Evolutionary conservation across 2,113 vertebrate species (phyloP).

Genomic region (Mandrillus leucophaeus): DNA sequence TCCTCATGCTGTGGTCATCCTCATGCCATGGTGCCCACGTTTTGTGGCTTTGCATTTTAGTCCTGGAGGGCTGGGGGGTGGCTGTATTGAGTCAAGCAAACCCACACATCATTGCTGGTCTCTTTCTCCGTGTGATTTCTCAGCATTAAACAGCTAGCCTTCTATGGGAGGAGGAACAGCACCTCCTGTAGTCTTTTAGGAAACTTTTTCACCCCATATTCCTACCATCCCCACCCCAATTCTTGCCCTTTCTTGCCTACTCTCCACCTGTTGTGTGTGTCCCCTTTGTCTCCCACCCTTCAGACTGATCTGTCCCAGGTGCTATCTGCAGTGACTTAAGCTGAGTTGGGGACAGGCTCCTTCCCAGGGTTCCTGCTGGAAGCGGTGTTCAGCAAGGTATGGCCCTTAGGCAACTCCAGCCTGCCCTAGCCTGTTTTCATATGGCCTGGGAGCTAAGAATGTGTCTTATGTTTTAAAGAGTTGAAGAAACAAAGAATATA

Average conservation of each 20-base stretch:
- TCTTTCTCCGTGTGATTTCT: background rate
- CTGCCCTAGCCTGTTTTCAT: background rate
- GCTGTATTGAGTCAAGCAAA: background rate
- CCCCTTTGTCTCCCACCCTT: background rate
- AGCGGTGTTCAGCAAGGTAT: background rate
- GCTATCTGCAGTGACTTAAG: background rate
- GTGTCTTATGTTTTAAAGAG: background rate
- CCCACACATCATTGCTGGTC: background rate
- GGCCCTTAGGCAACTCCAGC: background rate
- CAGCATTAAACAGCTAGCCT: background rate
- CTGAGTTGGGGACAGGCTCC: background rate
- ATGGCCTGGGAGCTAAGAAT: background rate
- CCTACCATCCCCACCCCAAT: too few relatives aligned
- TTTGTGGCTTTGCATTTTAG: slow-evolving; percentile 2
- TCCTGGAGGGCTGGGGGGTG: background rate
- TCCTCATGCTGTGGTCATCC: background rate
- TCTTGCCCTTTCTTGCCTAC: background rate
- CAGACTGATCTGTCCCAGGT: background rate
- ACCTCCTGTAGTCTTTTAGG: background rate
- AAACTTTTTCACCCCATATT: too few relatives aligned
- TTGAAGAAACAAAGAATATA: background rate
- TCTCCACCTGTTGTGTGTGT: background rate
- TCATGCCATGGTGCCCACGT: background rate
- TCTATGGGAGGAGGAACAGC: too few relatives aligned
- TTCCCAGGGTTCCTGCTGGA: background rate